phyloP scores from a whole-genome alignment of 2,888 invertebrate species.

The Podabrus alpinus region DNA sequence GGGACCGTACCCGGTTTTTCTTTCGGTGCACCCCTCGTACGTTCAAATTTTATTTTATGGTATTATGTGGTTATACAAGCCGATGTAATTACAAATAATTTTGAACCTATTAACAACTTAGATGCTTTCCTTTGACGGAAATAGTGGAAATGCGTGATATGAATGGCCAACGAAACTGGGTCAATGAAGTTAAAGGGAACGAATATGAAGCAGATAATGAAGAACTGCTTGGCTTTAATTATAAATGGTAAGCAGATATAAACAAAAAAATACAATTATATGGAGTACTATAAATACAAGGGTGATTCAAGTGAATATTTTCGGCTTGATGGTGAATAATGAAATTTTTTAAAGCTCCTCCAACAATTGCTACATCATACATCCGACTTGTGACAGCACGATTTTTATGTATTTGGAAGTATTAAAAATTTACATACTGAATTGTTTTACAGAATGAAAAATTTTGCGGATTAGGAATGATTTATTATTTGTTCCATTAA shows the following conservation, averaged over 20 bases:
- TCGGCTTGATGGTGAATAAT: too few relatives aligned
- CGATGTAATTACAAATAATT: not conserved
- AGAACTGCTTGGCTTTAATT: not conserved
- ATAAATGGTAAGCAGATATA: not conserved
- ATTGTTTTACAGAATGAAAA: not conserved
- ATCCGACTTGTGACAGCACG: not conserved
- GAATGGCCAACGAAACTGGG: not conserved
- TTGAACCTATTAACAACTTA: not conserved
- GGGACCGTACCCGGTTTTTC: too few relatives aligned
- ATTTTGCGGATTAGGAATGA: not conserved
- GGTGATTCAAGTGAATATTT: not conserved
- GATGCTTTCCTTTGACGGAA: not conserved
- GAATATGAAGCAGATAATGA: not conserved
- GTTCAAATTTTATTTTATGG: not conserved
- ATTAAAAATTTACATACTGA: not conserved
- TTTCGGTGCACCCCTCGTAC: not conserved
- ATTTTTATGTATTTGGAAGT: not conserved
- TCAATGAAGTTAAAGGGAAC: not conserved
- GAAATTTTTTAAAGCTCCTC: not conserved
- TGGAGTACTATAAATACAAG: not conserved
- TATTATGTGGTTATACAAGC: not conserved
- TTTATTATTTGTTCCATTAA: not conserved
- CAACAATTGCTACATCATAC: not conserved
- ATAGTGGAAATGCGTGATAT: not conserved
- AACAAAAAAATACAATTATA: not conserved